A percentile compares a stretch with the other conserved stretches of the same genome.
These are phyloP conservation scores for Oreotrochilus melanogaster DNA, from an alignment of 2,113 vertebrate species.

Conservation along the genomic window DNA sequence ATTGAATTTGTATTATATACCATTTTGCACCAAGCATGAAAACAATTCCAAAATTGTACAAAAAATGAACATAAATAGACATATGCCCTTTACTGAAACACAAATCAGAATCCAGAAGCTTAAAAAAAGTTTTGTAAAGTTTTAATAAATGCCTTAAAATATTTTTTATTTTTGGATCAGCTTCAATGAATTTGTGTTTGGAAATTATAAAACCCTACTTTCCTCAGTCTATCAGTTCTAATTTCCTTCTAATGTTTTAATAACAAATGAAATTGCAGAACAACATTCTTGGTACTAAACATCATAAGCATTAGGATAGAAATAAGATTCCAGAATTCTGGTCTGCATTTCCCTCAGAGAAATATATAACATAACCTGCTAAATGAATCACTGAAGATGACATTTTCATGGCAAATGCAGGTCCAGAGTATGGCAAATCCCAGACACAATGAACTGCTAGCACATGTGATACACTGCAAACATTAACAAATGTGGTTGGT, in stretches of 20 bases:
- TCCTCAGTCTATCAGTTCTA: background rate
- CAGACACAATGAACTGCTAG: background rate
- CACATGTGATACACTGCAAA: background rate
- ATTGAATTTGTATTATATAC: background rate
- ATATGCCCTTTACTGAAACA: background rate
- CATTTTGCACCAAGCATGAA: background rate
- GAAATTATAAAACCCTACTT: background rate
- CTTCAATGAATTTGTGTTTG: background rate
- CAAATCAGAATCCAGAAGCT: background rate
- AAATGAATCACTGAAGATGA: background rate
- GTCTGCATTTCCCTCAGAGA: background rate
- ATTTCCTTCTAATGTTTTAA: background rate
- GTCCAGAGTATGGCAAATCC: background rate
- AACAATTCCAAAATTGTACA: background rate
- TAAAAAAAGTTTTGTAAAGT: background rate
- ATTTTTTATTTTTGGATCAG: background rate
- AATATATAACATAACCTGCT: background rate
- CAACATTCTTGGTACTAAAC: background rate
- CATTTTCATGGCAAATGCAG: background rate
- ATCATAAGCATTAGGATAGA: background rate
- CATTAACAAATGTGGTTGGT: background rate
- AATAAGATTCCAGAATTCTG: background rate
- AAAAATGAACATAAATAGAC: background rate
- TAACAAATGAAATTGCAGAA: background rate
- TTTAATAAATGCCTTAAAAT: background rate